Evolutionary conservation across 2,888 invertebrate species (phyloP), one percentile per base, ranked within the genome.

Genomic region (Brachynemurus nebulosus): DNA sequence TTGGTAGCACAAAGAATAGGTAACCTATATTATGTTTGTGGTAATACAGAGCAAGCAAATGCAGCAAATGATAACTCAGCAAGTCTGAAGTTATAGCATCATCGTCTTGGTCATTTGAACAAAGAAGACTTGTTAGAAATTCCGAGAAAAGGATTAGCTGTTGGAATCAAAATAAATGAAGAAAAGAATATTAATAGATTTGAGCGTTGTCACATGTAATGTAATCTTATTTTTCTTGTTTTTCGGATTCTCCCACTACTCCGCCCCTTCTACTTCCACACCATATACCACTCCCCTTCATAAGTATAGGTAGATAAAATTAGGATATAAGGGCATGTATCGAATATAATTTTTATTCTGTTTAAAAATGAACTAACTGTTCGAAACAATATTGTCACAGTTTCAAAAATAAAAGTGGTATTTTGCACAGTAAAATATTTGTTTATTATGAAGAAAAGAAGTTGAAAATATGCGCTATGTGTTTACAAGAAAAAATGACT

Each of bases 401-500:
- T n/a, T n/a, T n/a, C n/a, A n/a, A n/a, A n/a, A n/a, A n/a, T n/a
- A n/a, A n/a, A n/a, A n/a, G n/a, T n/a, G n/a, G n/a, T n/a, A n/a
- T n/a, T n/a, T n/a, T n/a, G n/a, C n/a, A n/a, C n/a, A n/a, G n/a
- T n/a, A n/a, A n/a, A n/a, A n/a, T n/a, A n/a, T n/a, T n/a, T n/a
- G n/a, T n/a, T n/a, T n/a, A n/a, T n/a, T n/a, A n/a, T 17, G 37
- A 8, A 16, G 44, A 16, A 34, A 12, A 34, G n/a, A 12, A 14
- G 7, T 11, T 34, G 34, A 6, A 34, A 34, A 12, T n/a, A 34
- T 51, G 49, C n/a, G 47, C 48, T 12, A 18, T 48, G 1, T 50
- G 48, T 21, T 40, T 46, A 1, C 27, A 20, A 18, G 49, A 47
- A 39, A 49, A 49, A 45, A 44, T 43, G 18, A 46, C 43, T 4